Evolutionary conservation across 2,113 vertebrate species (phyloP), one percentile per base, ranked within the genome.

Genomic region (Etheostoma spectabile): DNA sequence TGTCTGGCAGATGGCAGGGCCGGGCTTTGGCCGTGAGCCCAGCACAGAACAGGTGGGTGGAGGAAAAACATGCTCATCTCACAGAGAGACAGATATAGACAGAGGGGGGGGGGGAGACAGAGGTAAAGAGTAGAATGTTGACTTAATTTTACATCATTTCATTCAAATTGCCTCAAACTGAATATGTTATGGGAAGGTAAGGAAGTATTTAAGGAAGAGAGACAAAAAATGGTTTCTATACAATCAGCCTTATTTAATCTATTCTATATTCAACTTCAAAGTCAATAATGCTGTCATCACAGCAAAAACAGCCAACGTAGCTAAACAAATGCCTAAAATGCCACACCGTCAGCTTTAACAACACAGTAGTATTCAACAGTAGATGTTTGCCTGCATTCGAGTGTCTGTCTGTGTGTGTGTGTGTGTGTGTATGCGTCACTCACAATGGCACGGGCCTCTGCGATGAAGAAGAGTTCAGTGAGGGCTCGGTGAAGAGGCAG

Each of bases 401-500:
- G 12, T 33, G 21, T 22, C 11, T 24, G 22, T 61, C 35, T 48
- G n/a, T 62, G 21, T 56, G 15, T 52, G 55, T 61, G n/a, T 52
- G 55, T 35, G 18, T 61, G 30, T 53, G 69, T 22, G 27, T 46
- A 18, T 51, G 24, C 0, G 11, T 45, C 10, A 90, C 97, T 97
- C 93, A 99, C 98, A 76, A 94, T 93, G 59, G 97, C 98, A 52
- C 94, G 96, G 88, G 95, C 96, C 89, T 99, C 98, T 0, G 98
- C 96, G 3, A 98, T 93, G 53, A 98, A 98, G 95, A 99, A 99
- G 76, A 99, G 96, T 59, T 99, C 98, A 0, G 97, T 97, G 77
- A 99, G 97, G 21, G 98, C 97, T 15, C 98, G 95, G 91, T 99
- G 98, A 64, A 99, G 96, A 51, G 97, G 97, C 70, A 97, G 96